Conservation (phyloP, 2,888 invertebrate genomes). For the Trilocha varians region DNA sequence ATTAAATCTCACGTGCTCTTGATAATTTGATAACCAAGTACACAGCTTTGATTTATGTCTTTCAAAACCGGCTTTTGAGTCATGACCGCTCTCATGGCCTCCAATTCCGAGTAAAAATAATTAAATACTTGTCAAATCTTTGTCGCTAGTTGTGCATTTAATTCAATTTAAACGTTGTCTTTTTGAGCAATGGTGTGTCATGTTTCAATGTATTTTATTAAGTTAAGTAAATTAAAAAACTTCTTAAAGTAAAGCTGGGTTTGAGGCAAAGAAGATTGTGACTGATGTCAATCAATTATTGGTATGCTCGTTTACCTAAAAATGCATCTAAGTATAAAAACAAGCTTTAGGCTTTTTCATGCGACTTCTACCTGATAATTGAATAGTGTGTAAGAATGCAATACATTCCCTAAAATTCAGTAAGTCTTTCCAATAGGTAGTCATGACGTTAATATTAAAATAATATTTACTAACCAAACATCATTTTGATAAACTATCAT, state of each 20-base stretch:
- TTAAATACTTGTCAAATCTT: constrained; percentile 22
- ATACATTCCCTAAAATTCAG: no score
- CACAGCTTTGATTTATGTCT: constrained; percentile 59
- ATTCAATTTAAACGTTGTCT: constrained; percentile 9
- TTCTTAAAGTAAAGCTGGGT: no score
- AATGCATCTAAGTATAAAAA: no score
- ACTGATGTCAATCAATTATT: no score
- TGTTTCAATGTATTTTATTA: not conserved
- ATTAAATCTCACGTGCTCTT: constrained; percentile 68
- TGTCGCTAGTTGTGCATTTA: constrained; percentile 13
- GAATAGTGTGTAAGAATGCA: no score
- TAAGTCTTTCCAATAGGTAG: no score
- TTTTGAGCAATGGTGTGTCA: not conserved
- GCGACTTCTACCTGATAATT: no score
- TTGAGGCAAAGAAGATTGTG: no score
- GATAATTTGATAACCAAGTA: constrained; percentile 69
- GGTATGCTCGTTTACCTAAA: no score
- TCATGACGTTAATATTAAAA: no score
- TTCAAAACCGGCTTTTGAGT: constrained; percentile 33
- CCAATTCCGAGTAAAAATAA: constrained; percentile 32
- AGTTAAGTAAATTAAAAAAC: no score
- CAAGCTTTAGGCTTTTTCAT: no score
- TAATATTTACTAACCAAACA: not conserved
- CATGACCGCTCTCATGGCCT: constrained; percentile 50
- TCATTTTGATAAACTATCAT: not conserved